A percentile compares a stretch with the other conserved stretches of the same genome.
phyloP scores from a whole-genome alignment of 2,113 vertebrate genomes.

The Benitochromis conjunctus region DNA sequence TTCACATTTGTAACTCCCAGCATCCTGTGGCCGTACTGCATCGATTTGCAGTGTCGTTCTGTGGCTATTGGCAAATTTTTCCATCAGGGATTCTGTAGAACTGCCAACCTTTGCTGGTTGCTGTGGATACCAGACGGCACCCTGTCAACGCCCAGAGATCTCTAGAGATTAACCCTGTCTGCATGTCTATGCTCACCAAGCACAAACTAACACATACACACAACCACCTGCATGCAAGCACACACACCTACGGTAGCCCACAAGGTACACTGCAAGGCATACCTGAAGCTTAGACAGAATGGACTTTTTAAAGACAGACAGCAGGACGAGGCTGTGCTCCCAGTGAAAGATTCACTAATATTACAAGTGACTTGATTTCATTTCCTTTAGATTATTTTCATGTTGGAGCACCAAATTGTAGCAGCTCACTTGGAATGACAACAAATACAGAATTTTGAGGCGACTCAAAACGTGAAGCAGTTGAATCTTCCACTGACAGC shows the following conservation, averaged over 20 bases:
- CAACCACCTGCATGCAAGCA: not conserved
- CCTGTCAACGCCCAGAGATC: conserved; percentile 73
- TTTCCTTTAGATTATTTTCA: not conserved
- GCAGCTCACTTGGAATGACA: not conserved
- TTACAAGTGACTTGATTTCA: not conserved
- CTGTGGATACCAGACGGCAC: conserved; percentile 73
- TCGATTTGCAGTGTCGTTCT: conserved; percentile 77
- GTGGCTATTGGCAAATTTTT: conserved; percentile 70
- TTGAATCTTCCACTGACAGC: not conserved
- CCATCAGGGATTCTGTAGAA: conserved; percentile 53
- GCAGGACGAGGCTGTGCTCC: not conserved
- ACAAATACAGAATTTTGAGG: not conserved
- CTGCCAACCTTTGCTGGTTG: conserved; percentile 61
- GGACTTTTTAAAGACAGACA: not conserved
- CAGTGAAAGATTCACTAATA: not conserved
- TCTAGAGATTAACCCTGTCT: conserved; percentile 74
- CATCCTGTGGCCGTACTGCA: conserved; percentile 77
- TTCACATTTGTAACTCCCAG: conserved; percentile 86
- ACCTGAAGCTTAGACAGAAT: not conserved
- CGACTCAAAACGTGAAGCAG: not conserved
- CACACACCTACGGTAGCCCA: not conserved
- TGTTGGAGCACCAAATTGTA: not conserved
- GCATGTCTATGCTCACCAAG: conserved; percentile 52
- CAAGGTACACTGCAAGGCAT: not conserved
- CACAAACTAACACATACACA: conserved; percentile 30